Base-by-base conservation (phyloP, 2,113 vertebrate species). In the Octodon degus region DNA sequence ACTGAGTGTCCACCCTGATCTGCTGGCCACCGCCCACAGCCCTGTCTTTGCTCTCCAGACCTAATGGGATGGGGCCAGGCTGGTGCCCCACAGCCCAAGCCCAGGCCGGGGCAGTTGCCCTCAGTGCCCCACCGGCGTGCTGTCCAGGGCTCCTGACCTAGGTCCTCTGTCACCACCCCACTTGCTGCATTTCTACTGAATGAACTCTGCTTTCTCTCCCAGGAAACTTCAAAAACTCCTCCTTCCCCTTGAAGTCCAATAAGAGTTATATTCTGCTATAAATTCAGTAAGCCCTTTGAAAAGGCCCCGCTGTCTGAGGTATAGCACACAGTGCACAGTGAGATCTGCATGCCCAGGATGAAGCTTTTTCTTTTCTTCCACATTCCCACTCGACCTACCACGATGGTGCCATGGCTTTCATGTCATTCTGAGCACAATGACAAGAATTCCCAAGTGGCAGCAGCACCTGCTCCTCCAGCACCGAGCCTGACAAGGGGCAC, bases 81-180 rank as follows among this genome's bases (percentile, higher is more conserved):
- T 32, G 3, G n/a, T 47, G 58, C 32, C 30, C 32, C 2, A 2
- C 32, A 12, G 7, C 47, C 72, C 17, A 12, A 19, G 17, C 5
- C 0, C 14, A 11, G 43, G 3, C 34, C 30, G 0, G 20, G n/a
- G 24, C 19, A 12, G 43, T 27, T 0, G 1, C 8, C n/a, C 24
- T 27, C 6, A 0, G 24, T 1, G 1, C 63, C 24, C 58, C 9
- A 14, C 19, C 0, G 34, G n/a, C 7, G 7, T 14, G 17, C 0
- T 84, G 7, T 17, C 2, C 25, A 1, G 3, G 0, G 13, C 17
- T 30, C 50, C 60, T 10, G 34, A 20, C 24, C 58, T 13, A 12
- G 11, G 8, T 47, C 12, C 0, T 4, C 19, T 34, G 16, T 10
- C 37, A 3, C 91, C 14, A 4, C 2, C 9, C 2, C 0, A 11